Conservation (phyloP, 1,140 invertebrate species). For the Anadara kagoshimensis region DNA sequence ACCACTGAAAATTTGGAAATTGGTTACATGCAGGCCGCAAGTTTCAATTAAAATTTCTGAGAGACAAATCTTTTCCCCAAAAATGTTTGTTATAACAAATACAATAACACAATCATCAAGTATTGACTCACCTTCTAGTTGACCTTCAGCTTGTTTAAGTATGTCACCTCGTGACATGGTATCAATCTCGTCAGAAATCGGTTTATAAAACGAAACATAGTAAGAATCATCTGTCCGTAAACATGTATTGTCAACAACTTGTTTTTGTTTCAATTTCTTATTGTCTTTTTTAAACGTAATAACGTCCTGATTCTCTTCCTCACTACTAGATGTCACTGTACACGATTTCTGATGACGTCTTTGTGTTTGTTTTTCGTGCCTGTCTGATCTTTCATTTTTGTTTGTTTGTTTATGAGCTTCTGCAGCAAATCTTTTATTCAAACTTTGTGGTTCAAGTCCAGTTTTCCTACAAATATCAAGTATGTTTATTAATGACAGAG, state of each 20-base stretch:
- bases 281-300: conserved; percentile 8
- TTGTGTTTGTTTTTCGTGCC: background rate
- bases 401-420: conserved; percentile 3
- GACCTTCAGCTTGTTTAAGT: conserved; percentile 14
- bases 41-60: too few species aligned
- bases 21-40: too few species aligned
- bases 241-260: conserved; percentile 29
- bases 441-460: conserved; percentile 35
- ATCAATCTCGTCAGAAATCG: conserved; percentile 27
- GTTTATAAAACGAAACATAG: conserved; percentile 41
- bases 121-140: conserved; percentile 26
- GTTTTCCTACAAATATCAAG: conserved; percentile 29
- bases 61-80: too few species aligned
- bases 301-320: conserved; percentile 12
- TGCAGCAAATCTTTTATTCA: conserved; percentile 34
- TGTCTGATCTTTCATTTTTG: conserved; percentile 19
- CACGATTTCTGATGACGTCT: background rate
- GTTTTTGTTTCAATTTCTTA: conserved; percentile 12
- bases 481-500: too few species aligned
- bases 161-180: conserved; percentile 11
- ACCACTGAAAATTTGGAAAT: too few species aligned
- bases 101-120: too few species aligned
- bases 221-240: conserved; percentile 42
- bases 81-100: too few species aligned
- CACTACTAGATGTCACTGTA: conserved; percentile 13